phyloP scores from a whole-genome alignment of 2,797 vertebrate species.

The Halcyon chelicuti region DNA sequence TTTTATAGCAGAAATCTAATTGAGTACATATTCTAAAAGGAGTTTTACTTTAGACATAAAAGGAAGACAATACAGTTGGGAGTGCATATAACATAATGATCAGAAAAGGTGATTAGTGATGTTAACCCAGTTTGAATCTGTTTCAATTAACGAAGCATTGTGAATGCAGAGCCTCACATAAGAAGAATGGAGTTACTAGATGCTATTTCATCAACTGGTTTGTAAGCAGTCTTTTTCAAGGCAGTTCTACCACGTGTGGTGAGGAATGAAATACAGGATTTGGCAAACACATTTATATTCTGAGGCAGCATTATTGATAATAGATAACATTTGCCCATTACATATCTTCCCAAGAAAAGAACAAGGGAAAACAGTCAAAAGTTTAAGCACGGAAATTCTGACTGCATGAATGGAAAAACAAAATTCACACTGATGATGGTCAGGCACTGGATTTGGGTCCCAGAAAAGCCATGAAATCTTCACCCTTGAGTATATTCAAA shows the following conservation, averaged over 20 bases:
- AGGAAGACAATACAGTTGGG: background rate
- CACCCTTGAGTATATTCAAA: background rate
- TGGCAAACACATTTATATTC: background rate
- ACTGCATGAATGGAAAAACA: background rate
- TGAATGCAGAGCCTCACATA: background rate
- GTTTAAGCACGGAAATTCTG: background rate
- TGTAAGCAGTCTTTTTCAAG: background rate
- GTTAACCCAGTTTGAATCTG: background rate
- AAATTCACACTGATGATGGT: background rate
- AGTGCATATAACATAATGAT: background rate
- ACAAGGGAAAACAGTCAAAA: background rate
- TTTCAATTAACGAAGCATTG: background rate
- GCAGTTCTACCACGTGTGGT: background rate
- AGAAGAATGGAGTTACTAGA: background rate
- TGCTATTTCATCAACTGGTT: background rate
- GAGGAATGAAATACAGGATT: background rate
- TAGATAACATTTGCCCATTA: background rate
- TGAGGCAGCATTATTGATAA: background rate
- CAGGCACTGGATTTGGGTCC: background rate
- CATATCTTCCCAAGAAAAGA: background rate
- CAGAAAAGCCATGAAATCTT: background rate
- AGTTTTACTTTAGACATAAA: background rate
- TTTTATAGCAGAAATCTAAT: background rate
- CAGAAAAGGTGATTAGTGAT: background rate
- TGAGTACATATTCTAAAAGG: background rate